Base-by-base conservation (phyloP, 2,113 vertebrate species). In the Epinephelus moara region DNA sequence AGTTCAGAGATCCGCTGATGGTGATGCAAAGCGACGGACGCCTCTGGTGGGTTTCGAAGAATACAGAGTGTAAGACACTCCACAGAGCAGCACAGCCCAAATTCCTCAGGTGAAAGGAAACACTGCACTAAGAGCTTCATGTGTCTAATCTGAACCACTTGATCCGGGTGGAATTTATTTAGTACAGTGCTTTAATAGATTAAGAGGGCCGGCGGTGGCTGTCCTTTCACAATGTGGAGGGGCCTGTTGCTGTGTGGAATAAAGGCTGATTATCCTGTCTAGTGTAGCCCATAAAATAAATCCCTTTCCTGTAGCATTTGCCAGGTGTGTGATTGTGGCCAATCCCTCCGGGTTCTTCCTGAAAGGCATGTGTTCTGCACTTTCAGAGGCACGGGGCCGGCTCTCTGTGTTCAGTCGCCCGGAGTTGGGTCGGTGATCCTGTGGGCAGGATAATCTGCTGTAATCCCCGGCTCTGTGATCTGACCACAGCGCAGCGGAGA, bases 381-480 rank as follows among this genome's bases (percentile, higher is more conserved):
- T 88, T 83, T 85, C 27, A 71, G 70, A 77, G 78, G 75, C 90
- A 11, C 67, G 72, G 21, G 47, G 69, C 66, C 63, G 18, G 63
- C 73, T 67, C 57, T 81, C 75, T 62, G 56, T 75, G 85, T 79
- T 87, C 30, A 62, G 69, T 76, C n/a, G 55, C 64, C 70, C 68
- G 18, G 84, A 86, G 85, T 59, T 25, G 78, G 76, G 75, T 87
- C 50, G 67, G 84, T 80, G 62, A 89, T 89, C 85, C 86, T 69
- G 80, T 85, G 83, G 88, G 81, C 72, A 84, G 87, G 89, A 92
- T 94, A 93, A 95, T 94, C 92, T 92, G 84, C 91, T 89, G 78
- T 95, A 94, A 95, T 95, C 94, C 90, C 47, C 33, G n/a, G 64
- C 69, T 86, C 81, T 89, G 84, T 90, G 89, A 92, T 93, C 90